Conservation (phyloP, 2,113 vertebrate genomes). For the Natator depressus region DNA sequence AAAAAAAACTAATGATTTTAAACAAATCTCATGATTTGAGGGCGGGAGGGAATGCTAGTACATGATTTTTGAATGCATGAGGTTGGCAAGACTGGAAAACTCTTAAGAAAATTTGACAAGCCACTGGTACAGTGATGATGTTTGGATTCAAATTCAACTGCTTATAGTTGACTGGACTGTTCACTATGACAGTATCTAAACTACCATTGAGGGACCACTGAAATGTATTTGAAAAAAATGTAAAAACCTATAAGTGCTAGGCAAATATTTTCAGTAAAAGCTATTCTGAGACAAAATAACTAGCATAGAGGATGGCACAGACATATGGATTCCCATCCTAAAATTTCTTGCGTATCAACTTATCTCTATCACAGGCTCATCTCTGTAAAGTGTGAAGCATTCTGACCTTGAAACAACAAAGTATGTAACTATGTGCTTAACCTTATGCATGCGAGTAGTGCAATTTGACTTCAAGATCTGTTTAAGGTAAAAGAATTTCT, state of each 20-base stretch:
- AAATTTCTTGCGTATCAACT: background rate
- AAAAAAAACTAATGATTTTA: background rate
- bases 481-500: background rate
- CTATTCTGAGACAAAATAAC: background rate
- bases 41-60: fast-evolving
- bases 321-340: background rate
- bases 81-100: background rate
- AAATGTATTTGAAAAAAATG: background rate
- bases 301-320: background rate
- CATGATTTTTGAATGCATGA: background rate
- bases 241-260: background rate
- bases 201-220: background rate
- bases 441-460: background rate
- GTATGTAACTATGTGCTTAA: background rate
- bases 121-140: background rate
- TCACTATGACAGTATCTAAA: background rate
- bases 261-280: background rate
- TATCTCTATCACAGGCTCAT: background rate
- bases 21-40: background rate
- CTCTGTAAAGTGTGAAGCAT: background rate
- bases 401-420: background rate
- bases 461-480: background rate
- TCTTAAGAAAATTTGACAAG: background rate
- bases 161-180: background rate
- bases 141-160: background rate